phyloP scores from a whole-genome alignment of 2,888 invertebrate genomes.

The Phengaris alcon region DNA sequence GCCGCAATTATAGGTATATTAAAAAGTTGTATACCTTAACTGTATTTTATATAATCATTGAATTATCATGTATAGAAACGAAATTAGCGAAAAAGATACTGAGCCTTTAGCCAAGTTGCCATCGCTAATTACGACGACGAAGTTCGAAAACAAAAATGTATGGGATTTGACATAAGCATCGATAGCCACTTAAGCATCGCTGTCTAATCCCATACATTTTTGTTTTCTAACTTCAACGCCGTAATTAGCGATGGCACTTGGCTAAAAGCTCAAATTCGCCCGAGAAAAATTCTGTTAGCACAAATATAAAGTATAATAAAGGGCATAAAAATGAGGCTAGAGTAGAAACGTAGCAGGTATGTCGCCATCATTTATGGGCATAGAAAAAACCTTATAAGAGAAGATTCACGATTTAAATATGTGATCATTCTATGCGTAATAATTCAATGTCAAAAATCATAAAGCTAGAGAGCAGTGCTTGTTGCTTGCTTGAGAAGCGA shows the following conservation, averaged over 20 bases:
- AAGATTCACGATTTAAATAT: no score
- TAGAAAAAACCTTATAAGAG: no score
- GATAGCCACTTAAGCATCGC: neutral
- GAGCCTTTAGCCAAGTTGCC: neutral
- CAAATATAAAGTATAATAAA: no score
- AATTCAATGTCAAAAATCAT: slow-evolving; percentile 29
- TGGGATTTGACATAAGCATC: no score
- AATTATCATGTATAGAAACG: neutral
- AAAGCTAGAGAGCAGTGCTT: slow-evolving; percentile 33
- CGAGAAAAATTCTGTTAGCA: no score
- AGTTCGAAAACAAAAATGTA: no score
- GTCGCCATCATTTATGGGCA: no score
- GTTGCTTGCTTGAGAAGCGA: slow-evolving; percentile 20
- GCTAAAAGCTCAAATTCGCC: no score
- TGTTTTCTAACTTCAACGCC: neutral
- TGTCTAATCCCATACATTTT: neutral
- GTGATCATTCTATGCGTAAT: neutral
- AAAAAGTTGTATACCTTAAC: neutral
- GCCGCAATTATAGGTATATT: neutral
- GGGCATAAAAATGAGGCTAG: no score
- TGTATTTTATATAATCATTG: neutral
- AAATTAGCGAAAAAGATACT: neutral
- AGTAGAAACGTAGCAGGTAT: no score
- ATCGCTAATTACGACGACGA: no score
- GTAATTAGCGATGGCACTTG: no score